Percentiles rank a stretch among this genome's conserved stretches.
Evolutionary conservation across 1,140 invertebrate species (phyloP).

Genomic region (Drosophila sp.): DNA sequence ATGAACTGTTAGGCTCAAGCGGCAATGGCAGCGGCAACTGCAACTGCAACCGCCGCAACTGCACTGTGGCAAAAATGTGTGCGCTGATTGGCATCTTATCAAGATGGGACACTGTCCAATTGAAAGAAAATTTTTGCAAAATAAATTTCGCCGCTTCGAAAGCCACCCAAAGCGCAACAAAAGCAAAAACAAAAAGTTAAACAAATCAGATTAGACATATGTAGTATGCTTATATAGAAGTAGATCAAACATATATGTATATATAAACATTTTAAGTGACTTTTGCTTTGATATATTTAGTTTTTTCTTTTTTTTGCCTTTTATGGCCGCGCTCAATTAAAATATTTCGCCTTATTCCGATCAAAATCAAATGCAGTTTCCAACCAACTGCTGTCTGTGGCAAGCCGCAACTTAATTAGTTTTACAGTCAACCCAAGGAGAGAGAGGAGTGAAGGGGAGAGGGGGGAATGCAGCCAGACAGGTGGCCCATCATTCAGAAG

Average conservation of each 20-base stretch:
- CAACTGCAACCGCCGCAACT: not conserved
- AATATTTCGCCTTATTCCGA: conserved; percentile 60
- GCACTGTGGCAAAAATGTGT: conserved; percentile 59
- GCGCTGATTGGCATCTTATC: conserved; percentile 81
- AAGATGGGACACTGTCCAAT: conserved; percentile 81
- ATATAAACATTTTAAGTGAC: conserved; percentile 25
- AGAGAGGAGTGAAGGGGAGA: conserved; percentile 21
- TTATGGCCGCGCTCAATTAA: conserved; percentile 70
- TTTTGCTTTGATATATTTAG: conserved; percentile 59
- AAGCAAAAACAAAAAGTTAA: conserved; percentile 36
- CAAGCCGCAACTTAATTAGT: conserved; percentile 65
- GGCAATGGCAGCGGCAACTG: conserved; percentile 12
- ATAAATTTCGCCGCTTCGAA: conserved; percentile 67
- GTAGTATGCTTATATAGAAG: conserved; percentile 21
- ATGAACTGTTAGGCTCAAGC: conserved; percentile 62
- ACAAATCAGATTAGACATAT: conserved; percentile 18
- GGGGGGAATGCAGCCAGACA: conserved; percentile 44
- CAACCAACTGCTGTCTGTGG: conserved; percentile 14
- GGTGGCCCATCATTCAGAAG: conserved; percentile 66
- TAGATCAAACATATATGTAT: conserved; percentile 46
- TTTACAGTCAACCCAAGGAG: conserved; percentile 29
- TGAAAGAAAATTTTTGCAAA: conserved; percentile 77
- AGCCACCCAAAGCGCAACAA: conserved; percentile 65
- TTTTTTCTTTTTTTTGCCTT: conserved; percentile 31
- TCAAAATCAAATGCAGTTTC: conserved; percentile 56